phyloP scores from a whole-genome alignment of 2,113 vertebrate genomes.

The Ochotona princeps region DNA sequence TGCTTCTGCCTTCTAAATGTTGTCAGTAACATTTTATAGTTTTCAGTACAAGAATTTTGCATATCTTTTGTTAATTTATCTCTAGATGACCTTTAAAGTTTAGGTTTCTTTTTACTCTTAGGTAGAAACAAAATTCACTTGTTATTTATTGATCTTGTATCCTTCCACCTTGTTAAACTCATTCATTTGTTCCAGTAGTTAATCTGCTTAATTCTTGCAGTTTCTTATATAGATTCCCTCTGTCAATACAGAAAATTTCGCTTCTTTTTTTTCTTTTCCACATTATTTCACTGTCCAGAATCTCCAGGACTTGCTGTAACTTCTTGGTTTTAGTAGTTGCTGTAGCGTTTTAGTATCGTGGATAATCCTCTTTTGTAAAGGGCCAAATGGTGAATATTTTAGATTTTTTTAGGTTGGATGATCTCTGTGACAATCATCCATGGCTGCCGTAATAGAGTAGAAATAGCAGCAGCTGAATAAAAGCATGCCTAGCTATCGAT shows the following conservation, averaged over 20 bases:
- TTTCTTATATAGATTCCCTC: not conserved
- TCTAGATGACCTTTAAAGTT: not conserved
- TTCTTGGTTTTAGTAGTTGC: not conserved
- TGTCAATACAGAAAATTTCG: not conserved
- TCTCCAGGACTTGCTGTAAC: not conserved
- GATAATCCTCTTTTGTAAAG: not conserved
- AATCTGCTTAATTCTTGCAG: not conserved
- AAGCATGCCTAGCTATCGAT: not conserved
- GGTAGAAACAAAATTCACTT: conserved; percentile 26
- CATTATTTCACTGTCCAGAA: not conserved
- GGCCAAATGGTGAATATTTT: not conserved
- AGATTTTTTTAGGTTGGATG: not conserved
- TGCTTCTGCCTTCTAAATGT: not conserved
- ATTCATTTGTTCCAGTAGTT: not conserved
- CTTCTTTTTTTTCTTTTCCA: not conserved
- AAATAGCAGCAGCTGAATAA: not conserved
- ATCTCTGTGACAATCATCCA: not conserved
- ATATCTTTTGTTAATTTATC: not conserved
- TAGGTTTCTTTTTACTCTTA: conserved; percentile 6
- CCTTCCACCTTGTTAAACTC: not conserved
- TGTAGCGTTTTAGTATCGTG: not conserved
- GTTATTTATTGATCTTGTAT: conserved; percentile 7
- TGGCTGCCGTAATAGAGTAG: not conserved
- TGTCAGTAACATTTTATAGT: not conserved
- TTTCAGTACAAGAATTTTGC: not conserved